These are phyloP conservation scores for Ophiodon elongatus DNA, from an alignment of 2,113 vertebrate genomes.

Conservation along the genomic window DNA sequence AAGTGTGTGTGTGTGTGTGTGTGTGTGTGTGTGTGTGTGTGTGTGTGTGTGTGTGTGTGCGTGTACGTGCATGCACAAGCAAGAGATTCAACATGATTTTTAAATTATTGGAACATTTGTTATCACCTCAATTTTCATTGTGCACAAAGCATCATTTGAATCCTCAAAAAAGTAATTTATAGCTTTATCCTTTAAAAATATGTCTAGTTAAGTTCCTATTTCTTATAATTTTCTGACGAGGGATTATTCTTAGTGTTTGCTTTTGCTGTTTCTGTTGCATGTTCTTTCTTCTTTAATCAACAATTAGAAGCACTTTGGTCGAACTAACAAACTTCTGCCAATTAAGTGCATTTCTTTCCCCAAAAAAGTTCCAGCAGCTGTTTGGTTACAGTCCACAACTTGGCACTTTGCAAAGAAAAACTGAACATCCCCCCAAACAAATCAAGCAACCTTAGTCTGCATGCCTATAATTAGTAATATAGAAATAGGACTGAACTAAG, in stretches of 20 bases:
- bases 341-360: too few relatives aligned
- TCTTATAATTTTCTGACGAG: background rate
- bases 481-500: too few relatives aligned
- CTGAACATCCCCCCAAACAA: too few relatives aligned
- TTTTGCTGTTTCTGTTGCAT: background rate
- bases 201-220: too few relatives aligned
- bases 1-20: too few relatives aligned
- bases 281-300: background rate
- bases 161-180: background rate
- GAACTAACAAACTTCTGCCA: too few relatives aligned
- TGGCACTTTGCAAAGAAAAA: too few relatives aligned
- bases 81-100: background rate
- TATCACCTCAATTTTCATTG: background rate
- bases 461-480: too few relatives aligned
- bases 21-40: slow-evolving; percentile 1
- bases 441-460: too few relatives aligned
- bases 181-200: background rate
- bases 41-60: background rate
- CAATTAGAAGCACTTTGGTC: background rate
- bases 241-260: background rate
- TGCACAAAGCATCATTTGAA: background rate
- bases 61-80: background rate
- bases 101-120: background rate
- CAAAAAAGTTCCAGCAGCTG: too few relatives aligned
- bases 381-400: too few relatives aligned